Percentiles rank a stretch among this genome's conserved stretches.
Conservation (phyloP, 2,888 invertebrate genomes). For the Troglohyphantes excavatus region DNA sequence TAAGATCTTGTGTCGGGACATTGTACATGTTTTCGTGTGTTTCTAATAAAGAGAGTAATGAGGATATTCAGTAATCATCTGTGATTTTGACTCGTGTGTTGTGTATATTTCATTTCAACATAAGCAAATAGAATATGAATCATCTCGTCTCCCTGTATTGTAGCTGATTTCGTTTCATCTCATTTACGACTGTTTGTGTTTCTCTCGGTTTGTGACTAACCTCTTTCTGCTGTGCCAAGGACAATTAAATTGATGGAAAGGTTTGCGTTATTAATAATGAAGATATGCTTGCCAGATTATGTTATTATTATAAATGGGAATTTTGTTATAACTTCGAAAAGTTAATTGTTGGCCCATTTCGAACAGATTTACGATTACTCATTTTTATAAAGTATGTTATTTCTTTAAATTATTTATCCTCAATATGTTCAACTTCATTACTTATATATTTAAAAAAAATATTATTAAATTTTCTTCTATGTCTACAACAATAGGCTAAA, state of each 20-base stretch:
- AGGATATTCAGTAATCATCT: conserved; percentile 66
- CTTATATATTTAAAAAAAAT: too few relatives aligned
- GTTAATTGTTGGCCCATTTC: too few relatives aligned
- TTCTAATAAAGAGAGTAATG: conserved; percentile 15
- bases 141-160: conserved; percentile 39
- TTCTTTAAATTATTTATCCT: too few relatives aligned
- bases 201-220: conserved; percentile 42
- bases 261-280: background rate
- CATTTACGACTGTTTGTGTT: conserved; percentile 34
- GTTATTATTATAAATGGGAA: background rate
- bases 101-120: conserved; percentile 63
- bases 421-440: too few relatives aligned
- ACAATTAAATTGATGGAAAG: conserved; percentile 23
- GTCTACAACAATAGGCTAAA: too few relatives aligned
- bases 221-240: conserved; percentile 72
- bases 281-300: background rate
- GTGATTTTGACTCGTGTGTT: conserved; percentile 70
- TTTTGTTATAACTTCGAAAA: background rate
- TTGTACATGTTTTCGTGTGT: conserved; percentile 60
- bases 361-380: background rate
- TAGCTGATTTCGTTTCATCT: conserved; percentile 36
- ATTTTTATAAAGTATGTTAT: background rate
- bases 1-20: conserved; percentile 44
- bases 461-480: too few relatives aligned
- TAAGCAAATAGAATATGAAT: conserved; percentile 29